These are phyloP conservation scores for Nipponia nippon DNA, from an alignment of 2,113 vertebrate genomes.

Conservation along the genomic window DNA sequence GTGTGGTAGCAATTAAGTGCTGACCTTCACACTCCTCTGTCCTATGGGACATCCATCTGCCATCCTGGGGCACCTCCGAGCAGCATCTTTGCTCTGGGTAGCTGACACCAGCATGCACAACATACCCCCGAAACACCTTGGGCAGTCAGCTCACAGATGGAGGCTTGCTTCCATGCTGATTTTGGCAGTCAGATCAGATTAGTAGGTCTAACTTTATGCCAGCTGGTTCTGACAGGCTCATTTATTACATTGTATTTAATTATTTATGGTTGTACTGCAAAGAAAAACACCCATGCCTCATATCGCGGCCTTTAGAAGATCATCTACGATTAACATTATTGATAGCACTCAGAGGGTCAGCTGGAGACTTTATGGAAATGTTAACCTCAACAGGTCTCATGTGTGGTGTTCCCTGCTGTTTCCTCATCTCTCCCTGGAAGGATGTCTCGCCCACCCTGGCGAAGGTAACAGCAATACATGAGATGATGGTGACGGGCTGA, in stretches of 20 bases:
- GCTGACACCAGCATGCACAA: not conserved
- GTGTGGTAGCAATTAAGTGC: not conserved
- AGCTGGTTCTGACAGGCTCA: not conserved
- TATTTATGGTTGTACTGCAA: not conserved
- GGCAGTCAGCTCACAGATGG: not conserved
- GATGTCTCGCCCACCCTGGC: not conserved
- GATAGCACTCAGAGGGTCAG: not conserved
- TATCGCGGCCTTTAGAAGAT: not conserved
- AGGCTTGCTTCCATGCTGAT: not conserved
- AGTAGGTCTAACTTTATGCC: not conserved
- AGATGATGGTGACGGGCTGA: not conserved
- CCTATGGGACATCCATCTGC: not conserved
- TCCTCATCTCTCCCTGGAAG: not conserved
- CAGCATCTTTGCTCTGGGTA: not conserved
- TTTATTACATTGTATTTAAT: not conserved
- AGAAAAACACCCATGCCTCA: not conserved
- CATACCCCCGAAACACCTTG: not conserved
- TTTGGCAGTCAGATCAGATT: not conserved
- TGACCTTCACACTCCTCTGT: not conserved
- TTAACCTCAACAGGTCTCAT: not conserved
- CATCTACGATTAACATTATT: not conserved
- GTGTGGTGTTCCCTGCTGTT: not conserved
- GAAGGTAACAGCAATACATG: not conserved
- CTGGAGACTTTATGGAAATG: not conserved
- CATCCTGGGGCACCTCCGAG: not conserved